Conservation (phyloP, 2,888 invertebrate genomes). For the Danaus chrysippus region DNA sequence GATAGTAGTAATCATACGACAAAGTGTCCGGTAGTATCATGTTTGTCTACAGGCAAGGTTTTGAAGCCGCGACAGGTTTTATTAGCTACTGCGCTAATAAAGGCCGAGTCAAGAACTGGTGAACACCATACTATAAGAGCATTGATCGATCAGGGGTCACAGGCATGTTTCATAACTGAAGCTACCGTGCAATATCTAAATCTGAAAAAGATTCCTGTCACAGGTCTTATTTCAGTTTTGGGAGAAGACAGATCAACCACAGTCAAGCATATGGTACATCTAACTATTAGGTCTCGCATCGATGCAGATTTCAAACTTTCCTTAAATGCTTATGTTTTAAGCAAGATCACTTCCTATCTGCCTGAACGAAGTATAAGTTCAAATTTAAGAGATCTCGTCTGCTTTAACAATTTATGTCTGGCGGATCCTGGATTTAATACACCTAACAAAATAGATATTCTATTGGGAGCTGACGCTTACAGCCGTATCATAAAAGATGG, state of each 20-base stretch:
- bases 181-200: constrained; percentile 31
- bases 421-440: constrained; percentile 27
- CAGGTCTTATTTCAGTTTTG: constrained; percentile 8
- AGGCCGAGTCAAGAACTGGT: constrained; percentile 25
- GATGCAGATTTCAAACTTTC: constrained; percentile 4
- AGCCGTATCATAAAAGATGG: constrained; percentile 30
- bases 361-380: constrained; percentile 1
- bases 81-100: constrained; percentile 35
- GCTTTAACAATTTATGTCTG: constrained; percentile 11
- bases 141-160: constrained; percentile 37
- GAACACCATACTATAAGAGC: constrained; percentile 21
- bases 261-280: background rate
- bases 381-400: constrained; percentile 2
- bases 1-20: background rate
- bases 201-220: constrained; percentile 18
- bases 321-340: constrained; percentile 14
- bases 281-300: constrained; percentile 6
- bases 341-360: constrained; percentile 5
- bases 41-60: background rate
- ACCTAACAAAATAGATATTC: constrained; percentile 30
- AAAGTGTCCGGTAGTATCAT: background rate
- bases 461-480: constrained; percentile 36
- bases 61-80: constrained; percentile 25
- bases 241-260: background rate
- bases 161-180: constrained; percentile 38